Evolutionary conservation across 1,140 invertebrate species (phyloP), one percentile per base, ranked within the genome.

Genomic region (Temnothorax nylanderi): DNA sequence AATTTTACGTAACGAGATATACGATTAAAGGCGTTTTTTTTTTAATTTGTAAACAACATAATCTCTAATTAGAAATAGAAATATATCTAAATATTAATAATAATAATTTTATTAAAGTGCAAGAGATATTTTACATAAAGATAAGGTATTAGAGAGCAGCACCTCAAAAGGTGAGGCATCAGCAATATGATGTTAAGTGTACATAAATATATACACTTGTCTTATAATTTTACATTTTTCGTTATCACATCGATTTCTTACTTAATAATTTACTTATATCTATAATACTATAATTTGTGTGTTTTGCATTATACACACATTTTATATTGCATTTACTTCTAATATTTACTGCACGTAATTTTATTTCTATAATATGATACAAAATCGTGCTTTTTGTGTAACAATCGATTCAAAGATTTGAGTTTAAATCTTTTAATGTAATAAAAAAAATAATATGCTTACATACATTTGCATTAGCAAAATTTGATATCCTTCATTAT

Each of bases 341-440:
- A 21, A 41, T n/a, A 74, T 56, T 41, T 75, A 16, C 11, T 26
- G 37, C 37, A 37, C 0, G 1, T 37, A 2, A 74, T 56, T 74
- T 74, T 74, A 74, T 74, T 54, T 74, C 5, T 74, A 56, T 56
- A 56, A 54, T 72, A 37, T 56, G 3, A 32, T 72, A 34, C 34
- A 37, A 74, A 74, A 54, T 37, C 16, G 3, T 51, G 26, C 8
- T 72, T 54, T 34, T 34, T 16, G 2, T 7, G 0, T 10, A 7
- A 51, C 11, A 34, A 37, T 64, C 32, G 4, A 56, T 74, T 74
- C 16, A 74, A 37, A 56, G 5, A n/a, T 54, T 72, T 72, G 16
- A 0, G 0, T 56, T 2, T 74, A 54, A 54, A 54, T 5, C 4
- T 37, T 74, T 56, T 37, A 11, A 13, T 34, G 8, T 1, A 37